phyloP scores from a whole-genome alignment of 2,113 vertebrate genomes.

The Gallinago paraguaiae region DNA sequence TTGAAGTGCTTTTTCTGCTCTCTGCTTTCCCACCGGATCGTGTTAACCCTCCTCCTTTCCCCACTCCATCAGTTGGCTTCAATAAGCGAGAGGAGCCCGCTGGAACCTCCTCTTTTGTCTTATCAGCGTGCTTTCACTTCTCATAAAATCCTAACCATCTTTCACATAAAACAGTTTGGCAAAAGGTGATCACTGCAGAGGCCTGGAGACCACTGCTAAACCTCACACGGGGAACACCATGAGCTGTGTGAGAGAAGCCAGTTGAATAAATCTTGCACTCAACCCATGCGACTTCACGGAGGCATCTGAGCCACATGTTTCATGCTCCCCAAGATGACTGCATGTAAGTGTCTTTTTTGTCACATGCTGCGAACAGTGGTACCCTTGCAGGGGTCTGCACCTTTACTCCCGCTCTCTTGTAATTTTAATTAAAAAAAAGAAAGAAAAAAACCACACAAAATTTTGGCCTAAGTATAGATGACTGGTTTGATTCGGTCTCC shows the following conservation, averaged over 20 bases:
- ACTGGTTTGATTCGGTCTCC: not conserved
- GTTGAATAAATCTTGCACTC: not conserved
- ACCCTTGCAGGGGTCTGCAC: not conserved
- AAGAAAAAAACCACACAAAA: not conserved
- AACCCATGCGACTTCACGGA: not conserved
- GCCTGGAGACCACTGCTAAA: not conserved
- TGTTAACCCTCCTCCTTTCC: slow-evolving; percentile 43
- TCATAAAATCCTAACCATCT: slow-evolving; percentile 16
- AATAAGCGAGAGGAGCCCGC: not conserved
- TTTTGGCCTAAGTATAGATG: not conserved
- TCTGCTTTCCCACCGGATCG: slow-evolving; percentile 18
- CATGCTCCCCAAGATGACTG: rapidly evolving
- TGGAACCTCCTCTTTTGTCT: slow-evolving; percentile 48
- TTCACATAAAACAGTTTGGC: not conserved
- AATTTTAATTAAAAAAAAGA: not conserved
- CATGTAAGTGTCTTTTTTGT: not conserved
- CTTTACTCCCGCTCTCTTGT: not conserved
- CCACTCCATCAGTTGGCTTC: slow-evolving; percentile 56
- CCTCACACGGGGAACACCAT: rapidly evolving
- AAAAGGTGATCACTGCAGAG: not conserved
- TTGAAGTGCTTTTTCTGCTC: slow-evolving; percentile 48
- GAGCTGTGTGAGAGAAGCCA: not conserved
- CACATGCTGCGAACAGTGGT: rapidly evolving
- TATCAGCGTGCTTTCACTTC: not conserved
- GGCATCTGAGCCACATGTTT: not conserved